A percentile compares a stretch with the other conserved stretches of the same genome.
Evolutionary conservation across 1,140 invertebrate genomes (phyloP).

Genomic region (Drosophila tsacasi): DNA sequence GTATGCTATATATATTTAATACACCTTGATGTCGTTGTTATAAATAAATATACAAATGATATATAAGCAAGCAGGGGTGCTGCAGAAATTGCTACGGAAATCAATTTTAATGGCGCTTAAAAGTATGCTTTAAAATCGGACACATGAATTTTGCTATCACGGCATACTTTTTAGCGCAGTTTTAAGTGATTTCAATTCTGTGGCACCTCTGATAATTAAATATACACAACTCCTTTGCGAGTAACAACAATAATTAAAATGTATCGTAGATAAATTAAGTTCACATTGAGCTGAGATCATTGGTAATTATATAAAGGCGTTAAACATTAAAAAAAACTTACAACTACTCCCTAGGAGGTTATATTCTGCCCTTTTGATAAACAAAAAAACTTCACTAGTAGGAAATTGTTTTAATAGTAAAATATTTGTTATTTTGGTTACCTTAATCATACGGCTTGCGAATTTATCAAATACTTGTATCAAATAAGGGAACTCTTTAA

Average conservation of each 20-base stretch:
- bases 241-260: conserved; percentile 58
- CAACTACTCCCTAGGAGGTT: conserved; percentile 24
- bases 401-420: conserved; percentile 21
- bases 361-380: conserved; percentile 18
- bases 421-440: conserved; percentile 33
- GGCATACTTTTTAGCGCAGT: background rate
- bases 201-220: background rate
- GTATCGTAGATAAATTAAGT: conserved; percentile 50
- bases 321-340: background rate
- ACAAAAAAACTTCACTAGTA: conserved; percentile 4
- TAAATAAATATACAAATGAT: conserved; percentile 29
- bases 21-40: conserved; percentile 57
- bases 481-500: conserved; percentile 32
- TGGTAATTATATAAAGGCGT: conserved; percentile 14
- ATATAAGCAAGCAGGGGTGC: conserved; percentile 28
- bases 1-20: conserved; percentile 48
- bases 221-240: conserved; percentile 37
- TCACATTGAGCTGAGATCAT: conserved; percentile 45
- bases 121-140: background rate
- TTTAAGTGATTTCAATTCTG: background rate
- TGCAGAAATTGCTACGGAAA: background rate
- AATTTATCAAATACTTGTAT: conserved; percentile 38
- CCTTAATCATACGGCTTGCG: conserved; percentile 19
- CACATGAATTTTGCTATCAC: background rate
- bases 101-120: background rate